These are phyloP conservation scores for Bradypodion ventrale DNA, from an alignment of 2,797 vertebrate species.

Conservation along the genomic window DNA sequence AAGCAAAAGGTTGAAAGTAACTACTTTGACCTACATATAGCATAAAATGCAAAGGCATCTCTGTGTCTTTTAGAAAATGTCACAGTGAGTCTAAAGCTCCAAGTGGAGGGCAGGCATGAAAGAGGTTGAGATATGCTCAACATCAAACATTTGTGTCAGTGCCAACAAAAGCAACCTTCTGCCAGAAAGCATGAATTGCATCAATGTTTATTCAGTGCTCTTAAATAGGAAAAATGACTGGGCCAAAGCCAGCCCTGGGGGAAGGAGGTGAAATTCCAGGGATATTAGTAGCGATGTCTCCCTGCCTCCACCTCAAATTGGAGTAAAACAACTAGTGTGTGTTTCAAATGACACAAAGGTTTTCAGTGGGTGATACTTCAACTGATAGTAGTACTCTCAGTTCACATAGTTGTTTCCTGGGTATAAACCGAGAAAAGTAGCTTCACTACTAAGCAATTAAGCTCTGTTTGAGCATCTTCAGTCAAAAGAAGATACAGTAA, in stretches of 20 bases:
- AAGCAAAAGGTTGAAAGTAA: not conserved
- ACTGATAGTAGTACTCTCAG: not conserved
- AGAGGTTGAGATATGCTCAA: slow-evolving; percentile 57
- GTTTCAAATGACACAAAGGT: slow-evolving; percentile 33
- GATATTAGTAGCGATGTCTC: slow-evolving; percentile 10
- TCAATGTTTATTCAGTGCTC: slow-evolving; percentile 56
- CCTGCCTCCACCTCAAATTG: slow-evolving; percentile 2
- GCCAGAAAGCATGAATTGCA: slow-evolving; percentile 60
- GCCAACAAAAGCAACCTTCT: slow-evolving; percentile 46
- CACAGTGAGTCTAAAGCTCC: slow-evolving; percentile 51
- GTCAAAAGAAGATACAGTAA: not conserved
- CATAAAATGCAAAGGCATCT: slow-evolving; percentile 47
- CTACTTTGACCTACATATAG: slow-evolving; percentile 7
- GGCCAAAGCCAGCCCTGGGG: slow-evolving; percentile 43
- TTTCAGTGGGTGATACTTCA: slow-evolving; percentile 44
- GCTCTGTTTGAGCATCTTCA: not conserved
- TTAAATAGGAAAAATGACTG: slow-evolving; percentile 51
- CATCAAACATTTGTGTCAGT: slow-evolving; percentile 57
- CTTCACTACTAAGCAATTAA: rapidly evolving
- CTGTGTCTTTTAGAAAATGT: slow-evolving; percentile 55
- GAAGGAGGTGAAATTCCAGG: not conserved
- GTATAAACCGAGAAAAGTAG: slow-evolving; percentile 31
- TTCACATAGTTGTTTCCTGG: slow-evolving; percentile 3
- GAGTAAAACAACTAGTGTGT: slow-evolving; percentile 1
- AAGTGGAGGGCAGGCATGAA: slow-evolving; percentile 60